A percentile compares a stretch with the other conserved stretches of the same genome.
Conservation (phyloP, 2,888 invertebrate species). For the Dolichopus griseipennis region DNA sequence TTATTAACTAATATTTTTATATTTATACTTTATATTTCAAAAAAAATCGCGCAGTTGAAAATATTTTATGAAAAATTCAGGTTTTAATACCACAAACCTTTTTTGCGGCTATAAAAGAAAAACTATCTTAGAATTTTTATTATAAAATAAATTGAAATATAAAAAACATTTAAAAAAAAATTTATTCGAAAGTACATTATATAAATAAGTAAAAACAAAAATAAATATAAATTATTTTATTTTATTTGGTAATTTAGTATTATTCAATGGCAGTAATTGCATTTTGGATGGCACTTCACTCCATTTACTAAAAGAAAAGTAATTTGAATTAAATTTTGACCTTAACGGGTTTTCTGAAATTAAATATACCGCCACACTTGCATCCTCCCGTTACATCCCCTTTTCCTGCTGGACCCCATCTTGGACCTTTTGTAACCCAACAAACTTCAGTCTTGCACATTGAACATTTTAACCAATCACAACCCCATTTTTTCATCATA, state of each 20-base stretch:
- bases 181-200: not conserved
- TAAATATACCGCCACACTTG: conserved; percentile 22
- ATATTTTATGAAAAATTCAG: too few species aligned
- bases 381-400: conserved; percentile 27
- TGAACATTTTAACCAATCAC: conserved; percentile 85
- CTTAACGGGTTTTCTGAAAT: too few species aligned
- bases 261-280: conserved; percentile 27
- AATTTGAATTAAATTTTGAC: not conserved
- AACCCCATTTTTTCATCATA: conserved; percentile 86
- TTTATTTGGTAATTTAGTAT: not conserved
- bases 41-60: too few species aligned
- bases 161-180: not conserved
- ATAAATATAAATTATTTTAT: not conserved
- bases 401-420: conserved; percentile 28
- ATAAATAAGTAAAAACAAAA: too few species aligned
- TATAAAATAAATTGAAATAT: too few species aligned
- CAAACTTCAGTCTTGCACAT: conserved; percentile 91
- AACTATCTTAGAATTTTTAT: too few species aligned
- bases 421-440: conserved; percentile 74
- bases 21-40: too few species aligned
- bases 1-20: too few species aligned
- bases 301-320: conserved; percentile 20
- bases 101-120: too few species aligned
- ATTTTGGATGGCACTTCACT: conserved; percentile 28
- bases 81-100: too few species aligned